These are phyloP conservation scores for Poicephalus gulielmi DNA, from an alignment of 2,113 vertebrate species.

Conservation along the genomic window DNA sequence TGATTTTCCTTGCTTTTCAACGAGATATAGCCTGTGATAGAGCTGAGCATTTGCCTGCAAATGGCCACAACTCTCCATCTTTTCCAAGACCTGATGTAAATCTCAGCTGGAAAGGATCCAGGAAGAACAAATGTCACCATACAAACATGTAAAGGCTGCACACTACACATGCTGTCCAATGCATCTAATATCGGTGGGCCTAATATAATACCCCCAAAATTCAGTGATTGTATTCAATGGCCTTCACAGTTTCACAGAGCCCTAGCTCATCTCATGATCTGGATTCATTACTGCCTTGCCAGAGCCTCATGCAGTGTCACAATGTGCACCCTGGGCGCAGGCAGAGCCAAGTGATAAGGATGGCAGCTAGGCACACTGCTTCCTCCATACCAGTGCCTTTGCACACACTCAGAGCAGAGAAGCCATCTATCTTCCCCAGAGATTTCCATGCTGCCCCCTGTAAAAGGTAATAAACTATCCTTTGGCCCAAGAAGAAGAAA, in stretches of 20 bases:
- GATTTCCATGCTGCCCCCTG: not conserved
- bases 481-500: not conserved
- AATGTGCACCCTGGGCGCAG: not conserved
- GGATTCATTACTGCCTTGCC: not conserved
- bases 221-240: not conserved
- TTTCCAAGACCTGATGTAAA: not conserved
- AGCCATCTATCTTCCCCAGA: not conserved
- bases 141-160: not conserved
- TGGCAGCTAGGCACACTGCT: not conserved
- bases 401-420: not conserved
- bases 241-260: not conserved
- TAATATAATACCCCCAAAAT: not conserved
- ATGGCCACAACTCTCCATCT: not conserved
- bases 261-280: not conserved
- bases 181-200: not conserved
- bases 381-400: not conserved
- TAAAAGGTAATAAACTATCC: not conserved
- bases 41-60: not conserved
- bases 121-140: not conserved
- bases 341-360: rapidly evolving
- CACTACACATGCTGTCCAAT: not conserved
- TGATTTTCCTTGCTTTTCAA: not conserved
- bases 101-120: not conserved
- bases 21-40: not conserved
- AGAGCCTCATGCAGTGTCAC: rapidly evolving